Evolutionary conservation across 2,888 invertebrate species (phyloP), one percentile per base, ranked within the genome.

Genomic region (Zaprionus bogoriensis): DNA sequence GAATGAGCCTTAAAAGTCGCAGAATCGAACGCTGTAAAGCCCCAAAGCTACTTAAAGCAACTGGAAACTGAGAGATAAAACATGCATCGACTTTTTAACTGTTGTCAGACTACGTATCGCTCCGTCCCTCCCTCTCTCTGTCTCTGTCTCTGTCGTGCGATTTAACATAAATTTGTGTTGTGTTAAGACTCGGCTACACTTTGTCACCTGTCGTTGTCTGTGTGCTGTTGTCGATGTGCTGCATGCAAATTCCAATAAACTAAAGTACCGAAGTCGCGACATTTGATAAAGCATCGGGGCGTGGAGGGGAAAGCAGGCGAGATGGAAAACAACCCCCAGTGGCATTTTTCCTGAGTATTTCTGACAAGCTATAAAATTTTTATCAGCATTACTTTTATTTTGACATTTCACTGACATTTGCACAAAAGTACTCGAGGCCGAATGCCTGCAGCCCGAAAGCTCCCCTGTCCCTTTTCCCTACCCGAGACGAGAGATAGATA

Each of bases 381-480:
- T 84, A 87, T 86, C 80, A 87, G 80, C 81, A 71, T 74, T 80
- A 80, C 78, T 80, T 86, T 87, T 87, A 87, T 87, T 87, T 84
- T 84, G 86, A 87, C 87, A 84, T 86, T 85, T 80, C 48, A 75
- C 84, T 86, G 87, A 86, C 84, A 86, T 82, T 86, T 76, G 14
- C 66, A 61, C 75, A 81, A 82, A 76, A 74, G 67, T 68, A 67
- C 69, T 74, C 44, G 55, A 45, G 39, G 65, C 51, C 67, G 51
- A 76, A 67, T 47, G 64, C 67, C 73, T 44, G 17, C 52, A 64
- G 64, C 48, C 46, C 38, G 51, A 46, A 50, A 60, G 10, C 38
- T 14, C 47, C 2, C 12, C 42, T 23, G 36, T 39, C 3, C 28
- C n/a, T 32, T 3, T 25, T 41, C 28, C 41, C 46, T 7, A 19